A percentile compares a stretch with the other conserved stretches of the same genome.
Evolutionary conservation across 2,797 vertebrate species (phyloP).

Genomic region (Gorsachius magnificus): DNA sequence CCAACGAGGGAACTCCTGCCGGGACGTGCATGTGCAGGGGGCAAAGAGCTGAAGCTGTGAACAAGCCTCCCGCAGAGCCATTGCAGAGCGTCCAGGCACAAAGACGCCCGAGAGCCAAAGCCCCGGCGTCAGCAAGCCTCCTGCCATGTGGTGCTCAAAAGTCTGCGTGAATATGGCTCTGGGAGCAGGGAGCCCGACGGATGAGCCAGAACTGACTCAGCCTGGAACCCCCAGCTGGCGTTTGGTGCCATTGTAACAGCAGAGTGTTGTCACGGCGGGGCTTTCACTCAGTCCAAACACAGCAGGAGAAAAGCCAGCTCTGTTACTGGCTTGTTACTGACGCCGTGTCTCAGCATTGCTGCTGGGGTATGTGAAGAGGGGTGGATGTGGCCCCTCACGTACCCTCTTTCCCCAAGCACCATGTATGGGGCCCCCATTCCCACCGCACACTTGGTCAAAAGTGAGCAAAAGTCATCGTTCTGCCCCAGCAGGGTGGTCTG

Average conservation of each 20-base stretch:
- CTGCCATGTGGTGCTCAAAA: background rate
- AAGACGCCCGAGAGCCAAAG: background rate
- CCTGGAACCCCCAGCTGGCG: background rate
- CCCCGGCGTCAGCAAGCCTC: background rate
- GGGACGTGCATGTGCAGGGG: background rate
- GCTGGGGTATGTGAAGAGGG: background rate
- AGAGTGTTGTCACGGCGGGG: background rate
- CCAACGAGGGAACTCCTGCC: background rate
- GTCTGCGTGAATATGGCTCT: background rate
- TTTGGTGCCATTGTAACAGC: background rate
- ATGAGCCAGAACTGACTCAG: background rate
- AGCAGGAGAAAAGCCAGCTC: background rate
- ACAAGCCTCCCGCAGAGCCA: background rate
- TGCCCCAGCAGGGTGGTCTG: background rate
- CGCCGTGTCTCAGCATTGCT: background rate
- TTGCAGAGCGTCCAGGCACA: background rate
- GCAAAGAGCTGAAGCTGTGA: background rate
- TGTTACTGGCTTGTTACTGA: background rate
- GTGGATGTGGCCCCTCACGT: background rate
- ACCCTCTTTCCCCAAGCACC: background rate
- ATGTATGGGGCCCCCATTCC: background rate
- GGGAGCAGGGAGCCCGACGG: background rate
- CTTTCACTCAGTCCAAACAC: background rate
- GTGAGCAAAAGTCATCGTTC: background rate
- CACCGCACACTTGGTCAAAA: background rate